Conservation (phyloP, 2,888 invertebrate species). For the Acrocyrtus sp. region DNA sequence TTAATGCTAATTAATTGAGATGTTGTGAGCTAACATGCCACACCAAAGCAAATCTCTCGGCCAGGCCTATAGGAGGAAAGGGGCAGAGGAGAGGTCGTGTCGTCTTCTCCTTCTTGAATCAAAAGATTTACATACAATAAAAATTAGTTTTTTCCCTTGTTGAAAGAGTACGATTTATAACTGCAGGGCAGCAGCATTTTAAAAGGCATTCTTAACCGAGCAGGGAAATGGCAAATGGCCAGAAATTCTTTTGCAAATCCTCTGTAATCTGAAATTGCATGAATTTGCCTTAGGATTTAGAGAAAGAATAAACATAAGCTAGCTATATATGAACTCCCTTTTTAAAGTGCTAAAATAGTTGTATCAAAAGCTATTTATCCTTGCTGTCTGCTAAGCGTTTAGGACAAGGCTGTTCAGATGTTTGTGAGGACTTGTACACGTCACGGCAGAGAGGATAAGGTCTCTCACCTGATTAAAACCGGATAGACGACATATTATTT, state of each 20-base stretch:
- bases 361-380: too few species aligned
- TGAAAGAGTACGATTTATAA: too few species aligned
- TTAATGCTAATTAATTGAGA: constrained; percentile 40
- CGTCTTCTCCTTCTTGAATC: background rate
- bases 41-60: background rate
- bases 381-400: too few species aligned
- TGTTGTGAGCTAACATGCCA: constrained; percentile 8
- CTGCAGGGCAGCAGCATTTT: too few species aligned
- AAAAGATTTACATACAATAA: background rate
- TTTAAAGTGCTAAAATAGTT: background rate
- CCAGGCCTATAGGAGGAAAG: background rate
- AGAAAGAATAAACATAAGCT: constrained; percentile 9
- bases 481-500: constrained; percentile 1
- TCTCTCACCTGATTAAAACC: constrained; percentile 4
- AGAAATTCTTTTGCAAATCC: too few species aligned
- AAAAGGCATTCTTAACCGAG: too few species aligned
- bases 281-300: too few species aligned
- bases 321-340: background rate
- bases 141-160: background rate
- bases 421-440: background rate
- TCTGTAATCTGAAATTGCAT: too few species aligned
- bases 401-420: too few species aligned
- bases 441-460: too few species aligned
- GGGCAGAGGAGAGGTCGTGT: background rate
- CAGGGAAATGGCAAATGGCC: too few species aligned